Base-by-base conservation (phyloP, 2,888 invertebrate genomes). In the Bedellia somnulentella region DNA sequence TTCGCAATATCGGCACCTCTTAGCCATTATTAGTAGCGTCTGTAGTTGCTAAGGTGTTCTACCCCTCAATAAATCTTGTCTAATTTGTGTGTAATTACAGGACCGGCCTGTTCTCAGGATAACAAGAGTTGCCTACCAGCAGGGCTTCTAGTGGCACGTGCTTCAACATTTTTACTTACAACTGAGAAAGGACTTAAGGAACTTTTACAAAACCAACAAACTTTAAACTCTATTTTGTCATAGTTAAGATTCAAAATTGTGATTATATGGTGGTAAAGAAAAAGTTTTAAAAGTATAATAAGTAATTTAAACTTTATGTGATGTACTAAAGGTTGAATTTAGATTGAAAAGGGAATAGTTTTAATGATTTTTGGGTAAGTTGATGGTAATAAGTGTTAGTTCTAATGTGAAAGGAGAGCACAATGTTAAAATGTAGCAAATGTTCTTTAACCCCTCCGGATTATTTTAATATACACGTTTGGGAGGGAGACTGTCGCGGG, bases 51-150 rank as follows among this genome's bases (percentile, higher is more conserved):
- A 73, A 75, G 73, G 73, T 75, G 73, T 70, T 63, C 29, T 64
- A 64, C 73, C 75, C 75, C 68, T 62, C 73, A 51, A 73, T 75
- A 75, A 75, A 75, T 75, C 73, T 75, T 73, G 67, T 70, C 71
- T 75, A 75, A 75, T 75, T 75, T 75, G 71, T 75, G 71, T 73
- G 75, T 75, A 73, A 75, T 75, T 75, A 75, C 70, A 68, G 70
- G 60, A 61, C 60, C 58, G 68, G 54, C 59, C 61, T 64, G 68
- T 61, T 63, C 64, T 63, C 64, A 52, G 47, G 56, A 68, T 68
- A 66, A 70, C 75, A 61, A 71, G 71, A 68, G 71, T 62, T 68
- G 68, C 66, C 67, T 68, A 66, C 53, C 66, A 61, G 67, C 71
- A 57, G 71, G 73, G 71, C 56, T 63, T 49, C 36, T 44, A 42